Percentiles rank a stretch among this genome's conserved stretches.
Evolutionary conservation across 2,888 invertebrate genomes (phyloP).

Genomic region (Schizaphis graminum): DNA sequence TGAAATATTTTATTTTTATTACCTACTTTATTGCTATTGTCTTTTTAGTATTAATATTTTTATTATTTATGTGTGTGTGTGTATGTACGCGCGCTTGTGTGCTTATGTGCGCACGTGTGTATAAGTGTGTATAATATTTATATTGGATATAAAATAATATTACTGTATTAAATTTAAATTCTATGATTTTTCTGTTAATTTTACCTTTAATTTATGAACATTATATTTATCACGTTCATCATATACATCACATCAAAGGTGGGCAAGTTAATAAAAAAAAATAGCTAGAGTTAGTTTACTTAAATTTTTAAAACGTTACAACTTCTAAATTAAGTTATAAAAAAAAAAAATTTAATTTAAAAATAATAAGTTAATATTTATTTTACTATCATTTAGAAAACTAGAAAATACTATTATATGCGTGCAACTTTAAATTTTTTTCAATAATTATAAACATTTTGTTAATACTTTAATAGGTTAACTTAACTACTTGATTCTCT

Average conservation of each 20-base stretch:
- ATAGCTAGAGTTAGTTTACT: not conserved
- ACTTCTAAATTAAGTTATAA: not conserved
- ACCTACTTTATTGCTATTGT: constrained; percentile 31
- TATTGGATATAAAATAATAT: constrained; percentile 28
- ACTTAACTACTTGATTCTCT: not conserved
- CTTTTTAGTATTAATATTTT: constrained; percentile 47
- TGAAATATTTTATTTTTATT: constrained; percentile 23
- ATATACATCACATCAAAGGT: not conserved
- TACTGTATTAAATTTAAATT: constrained; percentile 12
- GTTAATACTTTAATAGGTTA: not conserved
- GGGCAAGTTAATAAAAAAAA: not conserved
- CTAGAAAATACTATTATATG: not conserved
- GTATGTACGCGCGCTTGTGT: not conserved
- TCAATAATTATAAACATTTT: not conserved
- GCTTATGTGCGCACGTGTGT: not conserved
- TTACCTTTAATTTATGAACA: constrained; percentile 13
- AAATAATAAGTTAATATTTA: not conserved
- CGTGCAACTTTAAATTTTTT: not conserved
- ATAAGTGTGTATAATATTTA: not conserved
- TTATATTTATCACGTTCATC: not conserved
- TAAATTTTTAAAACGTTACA: not conserved
- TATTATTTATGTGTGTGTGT: constrained; percentile 12
- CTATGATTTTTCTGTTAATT: constrained; percentile 5
- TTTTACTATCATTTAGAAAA: not conserved
- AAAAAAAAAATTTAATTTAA: not conserved